Base-by-base conservation (phyloP, 2,797 vertebrate genomes). In the Brachyrhaphis roseni region DNA sequence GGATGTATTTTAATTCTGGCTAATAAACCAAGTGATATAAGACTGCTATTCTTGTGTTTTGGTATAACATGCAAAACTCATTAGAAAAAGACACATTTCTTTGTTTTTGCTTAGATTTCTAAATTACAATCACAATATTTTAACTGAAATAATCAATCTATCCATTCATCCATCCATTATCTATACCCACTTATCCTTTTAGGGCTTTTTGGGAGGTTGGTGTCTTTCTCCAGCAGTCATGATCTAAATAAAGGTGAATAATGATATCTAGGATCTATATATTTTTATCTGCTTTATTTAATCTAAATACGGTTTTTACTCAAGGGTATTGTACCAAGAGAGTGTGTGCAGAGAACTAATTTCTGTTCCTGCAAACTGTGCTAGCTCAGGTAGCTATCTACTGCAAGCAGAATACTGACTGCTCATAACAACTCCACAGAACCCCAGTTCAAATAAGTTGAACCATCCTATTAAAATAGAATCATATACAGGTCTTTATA, bases 401-500 rank as follows among this genome's bases (percentile, higher is more conserved):
- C 62, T 64, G 16, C 10, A 41, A 41, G 10, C 36, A 68, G 36
- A 23, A 26, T 12, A 68, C 36, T 68, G 64, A 68, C 64, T 68
- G 36, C 36, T 68, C 20, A 41, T 41, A 68, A 68, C 36, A 68
- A 68, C 64, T 26, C 23, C 36, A 68, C 36, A 41, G 20, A 68
- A 68, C 20, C 64, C 64, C 20, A 36, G 34, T 68, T 68, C 36
- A 68, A 68, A 68, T 41, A 26, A 39, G 26, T 41, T 39, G 36
- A 68, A 41, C 36, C 39, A 20, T 36, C 16, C 15, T 12, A 8
- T 26, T 39, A 41, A 68, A 41, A 41, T 66, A 18, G 16, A 64
- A 18, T 28, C 79, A 85, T 51, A 28, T 13, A 68, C 26, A 88
- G 80, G 86, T 86, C 85, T 89, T 81, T 77, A 76, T 86, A 83